phyloP scores from a whole-genome alignment of 2,888 invertebrate species.

The Hirtodrosophila alboralis region DNA sequence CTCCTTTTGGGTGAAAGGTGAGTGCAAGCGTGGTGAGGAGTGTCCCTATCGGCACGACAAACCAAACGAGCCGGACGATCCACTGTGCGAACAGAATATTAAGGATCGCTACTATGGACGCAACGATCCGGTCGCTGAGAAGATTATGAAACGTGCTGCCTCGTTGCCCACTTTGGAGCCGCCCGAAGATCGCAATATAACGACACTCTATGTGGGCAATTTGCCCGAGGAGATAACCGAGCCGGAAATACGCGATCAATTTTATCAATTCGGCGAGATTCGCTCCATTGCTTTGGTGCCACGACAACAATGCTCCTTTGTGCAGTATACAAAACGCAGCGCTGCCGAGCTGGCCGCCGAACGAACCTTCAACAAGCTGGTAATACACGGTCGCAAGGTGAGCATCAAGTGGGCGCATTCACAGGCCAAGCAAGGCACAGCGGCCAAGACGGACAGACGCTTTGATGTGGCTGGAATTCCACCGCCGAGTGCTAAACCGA shows the following conservation, averaged over 20 bases:
- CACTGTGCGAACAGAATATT: conserved; percentile 95
- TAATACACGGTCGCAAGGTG: conserved; percentile 91
- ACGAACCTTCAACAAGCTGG: conserved; percentile 96
- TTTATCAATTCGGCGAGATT: conserved; percentile 99
- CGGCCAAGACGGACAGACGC: conserved; percentile 85
- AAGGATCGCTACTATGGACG: conserved; percentile 95
- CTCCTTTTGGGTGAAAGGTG: conserved; percentile 98
- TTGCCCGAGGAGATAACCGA: conserved; percentile 94
- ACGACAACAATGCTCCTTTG: conserved; percentile 97
- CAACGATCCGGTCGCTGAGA: conserved; percentile 97
- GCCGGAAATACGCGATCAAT: conserved; percentile 96
- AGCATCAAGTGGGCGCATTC: conserved; percentile 99
- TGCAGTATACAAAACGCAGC: conserved; percentile 95
- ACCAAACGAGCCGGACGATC: conserved; percentile 97
- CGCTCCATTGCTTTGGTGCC: conserved; percentile 95
- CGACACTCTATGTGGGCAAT: conserved; percentile 98
- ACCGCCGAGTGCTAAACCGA: conserved; percentile 87
- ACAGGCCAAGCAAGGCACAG: conserved; percentile 89
- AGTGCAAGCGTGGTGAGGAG: conserved; percentile 96
- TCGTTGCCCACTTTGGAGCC: conserved; percentile 97
- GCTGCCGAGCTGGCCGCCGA: conserved; percentile 98
- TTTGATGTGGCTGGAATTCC: conserved; percentile 91
- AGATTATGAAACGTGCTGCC: conserved; percentile 92
- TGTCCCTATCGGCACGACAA: conserved; percentile 97
- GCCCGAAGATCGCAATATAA: conserved; percentile 97